Percentiles rank a stretch among this genome's conserved stretches.
These are phyloP conservation scores for Promerops cafer DNA, from an alignment of 2,113 vertebrate species.

Conservation along the genomic window DNA sequence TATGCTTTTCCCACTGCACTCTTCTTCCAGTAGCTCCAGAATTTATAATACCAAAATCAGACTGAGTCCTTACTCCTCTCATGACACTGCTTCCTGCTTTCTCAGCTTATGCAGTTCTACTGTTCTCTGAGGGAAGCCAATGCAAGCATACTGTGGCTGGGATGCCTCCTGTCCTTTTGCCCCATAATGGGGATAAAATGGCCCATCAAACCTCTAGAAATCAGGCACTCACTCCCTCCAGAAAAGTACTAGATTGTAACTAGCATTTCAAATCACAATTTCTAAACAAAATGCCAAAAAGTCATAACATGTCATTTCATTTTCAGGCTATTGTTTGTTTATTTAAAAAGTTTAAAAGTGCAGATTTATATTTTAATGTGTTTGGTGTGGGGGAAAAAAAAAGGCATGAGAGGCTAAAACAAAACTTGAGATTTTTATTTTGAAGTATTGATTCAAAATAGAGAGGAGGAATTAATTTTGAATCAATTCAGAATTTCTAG, in stretches of 20 bases:
- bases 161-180: not conserved
- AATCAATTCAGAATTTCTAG: conserved; percentile 22
- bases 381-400: not conserved
- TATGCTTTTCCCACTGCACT: not conserved
- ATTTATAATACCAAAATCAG: not conserved
- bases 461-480: conserved; percentile 20
- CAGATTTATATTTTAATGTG: not conserved
- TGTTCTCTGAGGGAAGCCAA: not conserved
- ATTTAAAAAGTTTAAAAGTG: not conserved
- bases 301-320: not conserved
- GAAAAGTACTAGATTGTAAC: not conserved
- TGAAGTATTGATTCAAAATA: conserved; percentile 39
- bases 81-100: not conserved
- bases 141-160: not conserved
- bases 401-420: not conserved
- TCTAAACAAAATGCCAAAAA: not conserved
- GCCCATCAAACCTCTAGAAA: not conserved
- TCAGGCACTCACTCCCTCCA: not conserved
- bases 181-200: not conserved
- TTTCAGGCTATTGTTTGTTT: not conserved
- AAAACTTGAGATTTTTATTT: conserved; percentile 2
- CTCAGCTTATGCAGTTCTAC: not conserved
- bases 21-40: not conserved
- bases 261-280: not conserved
- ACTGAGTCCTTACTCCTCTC: not conserved